phyloP scores from a whole-genome alignment of 1,140 invertebrate species.

The Calosoma granatense region DNA sequence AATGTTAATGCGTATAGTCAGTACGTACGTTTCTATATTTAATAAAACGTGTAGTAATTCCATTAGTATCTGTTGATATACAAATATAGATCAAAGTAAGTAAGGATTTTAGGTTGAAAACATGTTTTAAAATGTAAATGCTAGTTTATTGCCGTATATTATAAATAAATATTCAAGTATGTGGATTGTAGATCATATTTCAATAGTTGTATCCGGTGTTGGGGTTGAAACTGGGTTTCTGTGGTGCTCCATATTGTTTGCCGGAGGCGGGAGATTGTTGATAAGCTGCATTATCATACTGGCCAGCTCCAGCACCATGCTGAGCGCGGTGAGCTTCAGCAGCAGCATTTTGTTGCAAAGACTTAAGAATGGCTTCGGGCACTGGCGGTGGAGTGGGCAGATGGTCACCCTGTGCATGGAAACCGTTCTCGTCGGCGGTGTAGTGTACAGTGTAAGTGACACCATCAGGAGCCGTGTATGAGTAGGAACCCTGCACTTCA shows the following conservation, averaged over 20 bases:
- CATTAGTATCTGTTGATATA: no score
- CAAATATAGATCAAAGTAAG: no score
- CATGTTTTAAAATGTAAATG: no score
- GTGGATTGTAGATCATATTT: no score
- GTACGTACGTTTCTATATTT: no score
- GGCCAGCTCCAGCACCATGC: neutral
- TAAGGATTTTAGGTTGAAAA: no score
- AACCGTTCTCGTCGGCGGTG: constrained; percentile 37
- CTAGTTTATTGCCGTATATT: no score
- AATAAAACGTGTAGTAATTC: no score
- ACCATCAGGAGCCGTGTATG: constrained; percentile 35
- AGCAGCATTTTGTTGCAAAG: constrained; percentile 31
- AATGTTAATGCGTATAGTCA: no score
- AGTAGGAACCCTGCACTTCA: constrained; percentile 33
- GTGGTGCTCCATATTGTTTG: neutral
- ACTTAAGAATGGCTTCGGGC: constrained; percentile 37
- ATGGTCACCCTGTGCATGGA: constrained; percentile 60
- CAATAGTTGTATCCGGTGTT: neutral
- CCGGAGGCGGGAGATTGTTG: neutral
- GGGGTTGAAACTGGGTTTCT: neutral
- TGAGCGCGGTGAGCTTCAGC: constrained; percentile 24
- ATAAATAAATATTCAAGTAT: no score
- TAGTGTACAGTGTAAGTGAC: constrained; percentile 29
- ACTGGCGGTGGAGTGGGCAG: constrained; percentile 68
- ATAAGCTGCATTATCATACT: neutral